Evolutionary conservation across 2,797 vertebrate genomes (phyloP).

Genomic region (Cheirogaleus major): DNA sequence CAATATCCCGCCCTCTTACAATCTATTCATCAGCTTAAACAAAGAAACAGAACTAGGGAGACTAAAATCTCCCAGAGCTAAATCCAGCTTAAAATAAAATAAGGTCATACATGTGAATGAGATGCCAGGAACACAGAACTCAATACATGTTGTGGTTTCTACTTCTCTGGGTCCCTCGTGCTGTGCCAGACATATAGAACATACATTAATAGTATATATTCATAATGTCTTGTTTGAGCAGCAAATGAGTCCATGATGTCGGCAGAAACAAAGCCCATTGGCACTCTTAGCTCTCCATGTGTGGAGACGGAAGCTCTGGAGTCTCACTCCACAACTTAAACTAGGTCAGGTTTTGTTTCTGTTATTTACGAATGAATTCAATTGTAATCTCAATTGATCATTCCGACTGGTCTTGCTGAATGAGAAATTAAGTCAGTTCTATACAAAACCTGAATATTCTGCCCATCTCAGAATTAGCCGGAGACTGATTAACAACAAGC

Average conservation of each 20-base stretch:
- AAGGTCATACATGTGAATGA: background rate
- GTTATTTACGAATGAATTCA: conserved; percentile 14
- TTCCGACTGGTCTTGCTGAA: background rate
- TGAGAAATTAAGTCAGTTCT: background rate
- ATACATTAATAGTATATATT: background rate
- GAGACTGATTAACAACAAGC: background rate
- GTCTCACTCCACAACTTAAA: background rate
- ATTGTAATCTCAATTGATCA: background rate
- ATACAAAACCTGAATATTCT: background rate
- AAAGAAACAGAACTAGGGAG: background rate
- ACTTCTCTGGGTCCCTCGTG: background rate
- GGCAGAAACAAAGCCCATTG: background rate
- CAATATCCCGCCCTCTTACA: background rate
- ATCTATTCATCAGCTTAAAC: background rate
- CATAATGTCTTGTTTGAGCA: background rate
- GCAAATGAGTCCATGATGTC: background rate
- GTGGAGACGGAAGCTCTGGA: background rate
- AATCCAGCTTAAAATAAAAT: conserved; percentile 16
- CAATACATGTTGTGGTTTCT: rapidly evolving
- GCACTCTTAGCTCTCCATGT: background rate
- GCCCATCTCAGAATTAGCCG: background rate
- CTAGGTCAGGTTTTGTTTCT: conserved; percentile 53
- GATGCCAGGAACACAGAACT: background rate
- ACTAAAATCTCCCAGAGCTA: background rate
- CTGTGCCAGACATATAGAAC: background rate